Evolutionary conservation across 2,113 vertebrate species (phyloP), one percentile per base, ranked within the genome.

Genomic region (Rhinoderma darwinii): DNA sequence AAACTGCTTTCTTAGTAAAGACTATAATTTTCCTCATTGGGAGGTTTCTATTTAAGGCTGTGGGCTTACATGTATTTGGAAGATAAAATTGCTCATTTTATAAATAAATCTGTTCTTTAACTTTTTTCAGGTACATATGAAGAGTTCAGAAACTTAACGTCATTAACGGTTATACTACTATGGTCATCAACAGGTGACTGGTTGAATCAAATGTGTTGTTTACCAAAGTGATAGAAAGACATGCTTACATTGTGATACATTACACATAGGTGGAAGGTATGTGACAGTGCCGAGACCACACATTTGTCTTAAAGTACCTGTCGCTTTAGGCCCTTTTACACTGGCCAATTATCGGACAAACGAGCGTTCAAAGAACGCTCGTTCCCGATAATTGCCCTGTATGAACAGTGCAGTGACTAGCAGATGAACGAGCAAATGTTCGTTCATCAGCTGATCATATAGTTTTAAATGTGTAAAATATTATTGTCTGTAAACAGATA

Each of bases 1-100:
- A 35, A 43, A 66, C 22, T 30, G 81, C n/a, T 35, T 47, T 72
- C 18, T 83, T 83, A 70, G 63, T 20, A 15, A 72, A 70, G 44
- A 54, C 27, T 83, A 18, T 70, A 70, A 70, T 83, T 83, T 83
- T 70, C 43, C 11, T 47, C 82, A 72, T 70, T 83, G 82, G 72
- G 63, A 50, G 82, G 82, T 68, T 83, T 83, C 82, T 83, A 70
- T 83, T 72, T 83, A 50, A 47, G 43, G 27, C 56, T 43, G 11
- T 3, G n/a, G 39, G 41, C 32, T 83, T 83, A 25, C 15, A 35
- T 83, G 61, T 27, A 41, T 68, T 83, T 70, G 39, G 39, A 63
- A 15, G 43, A 50, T 78, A 35, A 78, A 78, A 78, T 20, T 54
- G 76, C 11, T 30, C 9, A 54, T 54, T 54, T 51, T 51, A 78